A percentile compares a stretch with the other conserved stretches of the same genome.
Conservation (phyloP, 2,113 vertebrate species). For the Phylloscopus trochiloides region DNA sequence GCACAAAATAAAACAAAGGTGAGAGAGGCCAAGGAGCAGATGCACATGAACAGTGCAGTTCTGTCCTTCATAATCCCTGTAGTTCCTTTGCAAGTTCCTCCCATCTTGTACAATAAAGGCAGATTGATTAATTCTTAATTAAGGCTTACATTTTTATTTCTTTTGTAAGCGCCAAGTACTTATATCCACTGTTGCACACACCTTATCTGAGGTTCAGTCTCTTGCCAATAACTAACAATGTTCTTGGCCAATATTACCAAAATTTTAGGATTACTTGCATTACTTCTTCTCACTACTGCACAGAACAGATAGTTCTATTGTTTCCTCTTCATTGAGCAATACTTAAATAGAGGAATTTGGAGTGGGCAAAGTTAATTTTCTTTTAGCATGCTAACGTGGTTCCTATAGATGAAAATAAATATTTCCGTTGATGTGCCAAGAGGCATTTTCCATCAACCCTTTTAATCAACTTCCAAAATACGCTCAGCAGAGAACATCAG, state of each 20-base stretch:
- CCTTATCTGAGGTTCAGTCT: neutral
- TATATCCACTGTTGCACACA: rapidly evolving
- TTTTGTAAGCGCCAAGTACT: neutral
- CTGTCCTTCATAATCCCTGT: neutral
- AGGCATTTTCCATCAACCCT: neutral
- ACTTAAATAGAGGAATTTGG: neutral
- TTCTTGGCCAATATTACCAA: neutral
- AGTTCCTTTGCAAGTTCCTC: neutral
- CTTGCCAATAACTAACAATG: neutral
- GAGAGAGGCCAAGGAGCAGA: neutral
- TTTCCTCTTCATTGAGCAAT: neutral
- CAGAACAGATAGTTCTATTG: neutral
- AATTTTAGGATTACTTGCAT: neutral
- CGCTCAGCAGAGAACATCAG: neutral
- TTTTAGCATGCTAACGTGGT: neutral
- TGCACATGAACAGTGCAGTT: neutral
- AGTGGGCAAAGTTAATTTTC: neutral
- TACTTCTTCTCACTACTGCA: neutral
- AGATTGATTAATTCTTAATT: neutral
- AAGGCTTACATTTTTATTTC: neutral
- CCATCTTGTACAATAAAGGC: neutral
- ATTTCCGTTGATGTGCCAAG: neutral
- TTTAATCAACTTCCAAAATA: conserved; percentile 15
- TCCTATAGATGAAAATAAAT: neutral
- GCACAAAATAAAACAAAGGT: neutral